phyloP scores from a whole-genome alignment of 1,140 invertebrate species.

The Orussus abietinus region DNA sequence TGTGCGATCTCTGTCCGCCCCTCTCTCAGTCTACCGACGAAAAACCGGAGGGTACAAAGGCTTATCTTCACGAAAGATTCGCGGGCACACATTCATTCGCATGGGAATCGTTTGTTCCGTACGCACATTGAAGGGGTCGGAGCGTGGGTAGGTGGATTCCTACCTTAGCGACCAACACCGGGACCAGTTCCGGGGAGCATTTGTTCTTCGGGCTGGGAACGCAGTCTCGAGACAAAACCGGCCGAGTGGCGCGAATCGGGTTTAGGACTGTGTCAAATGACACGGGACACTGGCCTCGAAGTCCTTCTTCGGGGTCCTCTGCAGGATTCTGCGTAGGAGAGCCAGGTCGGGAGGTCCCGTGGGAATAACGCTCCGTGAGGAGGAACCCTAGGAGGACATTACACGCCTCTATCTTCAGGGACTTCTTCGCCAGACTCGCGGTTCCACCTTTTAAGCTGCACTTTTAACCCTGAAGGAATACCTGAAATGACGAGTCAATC shows the following conservation, averaged over 20 bases:
- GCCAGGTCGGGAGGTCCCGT: constrained; percentile 37
- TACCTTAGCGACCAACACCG: too few relatives aligned
- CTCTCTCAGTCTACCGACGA: too few relatives aligned
- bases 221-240: constrained; percentile 21
- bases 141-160: too few relatives aligned
- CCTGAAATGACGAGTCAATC: too few relatives aligned
- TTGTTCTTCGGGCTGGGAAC: constrained; percentile 30
- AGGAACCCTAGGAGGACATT: constrained; percentile 31
- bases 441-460: too few relatives aligned
- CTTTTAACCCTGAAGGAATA: too few relatives aligned
- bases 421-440: too few relatives aligned
- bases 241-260: constrained; percentile 40
- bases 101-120: constrained; percentile 18
- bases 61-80: constrained; percentile 44
- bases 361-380: constrained; percentile 36
- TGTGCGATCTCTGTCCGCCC: too few relatives aligned
- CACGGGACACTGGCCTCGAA: too few relatives aligned
- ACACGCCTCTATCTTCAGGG: constrained; percentile 22
- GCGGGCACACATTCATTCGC: constrained; percentile 25
- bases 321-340: constrained; percentile 12
- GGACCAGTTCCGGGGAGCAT: too few relatives aligned
- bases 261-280: constrained; percentile 52
- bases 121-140: constrained; percentile 3
- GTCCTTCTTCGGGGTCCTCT: too few relatives aligned
- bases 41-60: too few relatives aligned